These are phyloP conservation scores for Mormyrops attenuatus DNA, from an alignment of 2,797 vertebrate species.

Conservation along the genomic window DNA sequence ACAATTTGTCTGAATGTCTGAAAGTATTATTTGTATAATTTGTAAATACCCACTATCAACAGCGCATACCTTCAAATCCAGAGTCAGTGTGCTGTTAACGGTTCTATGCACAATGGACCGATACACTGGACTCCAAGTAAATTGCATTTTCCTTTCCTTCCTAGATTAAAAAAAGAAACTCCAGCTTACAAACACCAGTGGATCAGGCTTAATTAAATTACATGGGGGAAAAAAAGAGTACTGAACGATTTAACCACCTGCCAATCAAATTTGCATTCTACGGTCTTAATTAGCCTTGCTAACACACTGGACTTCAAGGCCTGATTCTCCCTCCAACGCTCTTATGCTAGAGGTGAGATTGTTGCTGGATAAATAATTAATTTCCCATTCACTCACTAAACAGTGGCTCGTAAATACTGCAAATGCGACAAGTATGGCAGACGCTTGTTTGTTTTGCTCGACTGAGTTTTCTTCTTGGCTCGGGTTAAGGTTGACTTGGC, in stretches of 20 bases:
- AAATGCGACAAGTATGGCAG: conserved; percentile 14
- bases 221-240: conserved; percentile 19
- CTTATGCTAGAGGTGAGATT: conserved; percentile 25
- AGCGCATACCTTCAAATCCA: neutral
- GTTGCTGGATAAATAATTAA: conserved; percentile 29
- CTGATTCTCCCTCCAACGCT: neutral
- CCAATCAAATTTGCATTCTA: conserved; percentile 29
- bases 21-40: neutral
- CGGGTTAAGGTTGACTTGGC: conserved; percentile 21
- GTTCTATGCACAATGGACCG: neutral
- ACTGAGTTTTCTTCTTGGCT: conserved; percentile 23
- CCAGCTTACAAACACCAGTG: conserved; percentile 14
- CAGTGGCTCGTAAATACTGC: conserved; percentile 15
- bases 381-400: conserved; percentile 29
- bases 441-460: conserved; percentile 21
- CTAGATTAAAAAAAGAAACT: neutral
- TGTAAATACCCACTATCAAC: neutral
- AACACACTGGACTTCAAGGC: conserved; percentile 23
- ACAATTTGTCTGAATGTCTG: neutral
- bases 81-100: neutral
- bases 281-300: conserved; percentile 29
- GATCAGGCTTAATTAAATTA: conserved; percentile 31
- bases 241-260: conserved; percentile 29
- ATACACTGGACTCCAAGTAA: conserved; percentile 9
- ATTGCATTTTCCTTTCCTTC: neutral